phyloP scores from a whole-genome alignment of 2,797 vertebrate genomes.

The Bucorvus abyssinicus region DNA sequence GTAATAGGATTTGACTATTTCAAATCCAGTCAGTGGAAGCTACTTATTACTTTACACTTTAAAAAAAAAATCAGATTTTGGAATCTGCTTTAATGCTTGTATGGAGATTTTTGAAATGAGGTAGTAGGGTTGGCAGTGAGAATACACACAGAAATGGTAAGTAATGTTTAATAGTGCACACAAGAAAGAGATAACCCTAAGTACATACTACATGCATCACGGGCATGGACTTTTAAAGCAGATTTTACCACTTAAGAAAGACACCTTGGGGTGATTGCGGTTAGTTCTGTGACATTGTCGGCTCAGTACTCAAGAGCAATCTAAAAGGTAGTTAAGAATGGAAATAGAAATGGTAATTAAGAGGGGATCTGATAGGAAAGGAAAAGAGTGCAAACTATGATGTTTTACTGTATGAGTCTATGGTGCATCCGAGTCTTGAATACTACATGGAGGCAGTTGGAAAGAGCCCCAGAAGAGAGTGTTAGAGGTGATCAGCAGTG shows the following conservation, averaged over 20 bases:
- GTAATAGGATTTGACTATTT: not conserved
- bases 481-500: not conserved
- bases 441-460: not conserved
- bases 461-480: not conserved
- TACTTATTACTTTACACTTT: not conserved
- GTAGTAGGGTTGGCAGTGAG: not conserved
- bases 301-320: not conserved
- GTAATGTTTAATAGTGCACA: not conserved
- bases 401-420: not conserved
- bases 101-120: not conserved
- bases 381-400: not conserved
- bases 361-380: not conserved
- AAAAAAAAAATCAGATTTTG: not conserved
- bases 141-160: not conserved
- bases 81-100: not conserved
- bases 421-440: not conserved
- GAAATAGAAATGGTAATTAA: not conserved
- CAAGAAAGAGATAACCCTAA: not conserved
- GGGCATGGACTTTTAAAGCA: not conserved
- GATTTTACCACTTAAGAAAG: not conserved
- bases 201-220: accelerated
- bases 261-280: not conserved
- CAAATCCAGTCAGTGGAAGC: not conserved
- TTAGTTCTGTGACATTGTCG: not conserved
- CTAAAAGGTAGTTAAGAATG: not conserved